These are phyloP conservation scores for Amblyjoppa fuscipennis DNA, from an alignment of 2,888 invertebrate genomes.

Conservation along the genomic window DNA sequence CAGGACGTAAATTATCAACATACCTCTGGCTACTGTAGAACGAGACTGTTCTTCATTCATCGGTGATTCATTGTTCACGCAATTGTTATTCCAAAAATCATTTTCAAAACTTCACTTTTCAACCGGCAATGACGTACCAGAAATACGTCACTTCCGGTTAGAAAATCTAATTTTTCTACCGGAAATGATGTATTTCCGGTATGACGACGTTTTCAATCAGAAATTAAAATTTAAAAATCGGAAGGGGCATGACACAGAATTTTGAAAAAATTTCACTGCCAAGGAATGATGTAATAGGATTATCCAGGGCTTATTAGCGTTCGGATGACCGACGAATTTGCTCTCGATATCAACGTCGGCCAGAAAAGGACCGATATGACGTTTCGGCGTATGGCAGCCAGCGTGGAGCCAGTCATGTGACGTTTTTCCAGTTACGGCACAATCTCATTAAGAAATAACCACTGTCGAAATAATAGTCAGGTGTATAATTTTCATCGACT, in stretches of 20 bases:
- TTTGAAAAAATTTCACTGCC: too few relatives aligned
- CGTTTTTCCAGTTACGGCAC: not conserved
- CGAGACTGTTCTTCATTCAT: conserved; percentile 28
- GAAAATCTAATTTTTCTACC: too few relatives aligned
- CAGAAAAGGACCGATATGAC: not conserved
- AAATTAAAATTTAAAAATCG: not conserved
- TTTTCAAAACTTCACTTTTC: not conserved
- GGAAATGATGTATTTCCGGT: not conserved
- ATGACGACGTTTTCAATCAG: too few relatives aligned
- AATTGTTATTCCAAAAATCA: not conserved
- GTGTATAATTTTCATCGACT: conserved; percentile 20
- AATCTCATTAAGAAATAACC: not conserved
- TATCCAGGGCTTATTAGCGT: too few relatives aligned
- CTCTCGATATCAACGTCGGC: too few relatives aligned
- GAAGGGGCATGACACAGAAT: too few relatives aligned
- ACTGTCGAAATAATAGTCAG: conserved; percentile 6
- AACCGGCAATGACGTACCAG: too few relatives aligned
- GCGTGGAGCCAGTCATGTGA: not conserved
- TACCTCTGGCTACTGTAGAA: not conserved
- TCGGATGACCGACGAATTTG: too few relatives aligned
- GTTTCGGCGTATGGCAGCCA: not conserved
- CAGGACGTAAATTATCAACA: conserved; percentile 65
- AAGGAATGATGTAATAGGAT: too few relatives aligned
- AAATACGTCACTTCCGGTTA: too few relatives aligned
- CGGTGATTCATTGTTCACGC: not conserved